These are phyloP conservation scores for Falco biarmicus DNA, from an alignment of 2,797 vertebrate species.

Conservation along the genomic window DNA sequence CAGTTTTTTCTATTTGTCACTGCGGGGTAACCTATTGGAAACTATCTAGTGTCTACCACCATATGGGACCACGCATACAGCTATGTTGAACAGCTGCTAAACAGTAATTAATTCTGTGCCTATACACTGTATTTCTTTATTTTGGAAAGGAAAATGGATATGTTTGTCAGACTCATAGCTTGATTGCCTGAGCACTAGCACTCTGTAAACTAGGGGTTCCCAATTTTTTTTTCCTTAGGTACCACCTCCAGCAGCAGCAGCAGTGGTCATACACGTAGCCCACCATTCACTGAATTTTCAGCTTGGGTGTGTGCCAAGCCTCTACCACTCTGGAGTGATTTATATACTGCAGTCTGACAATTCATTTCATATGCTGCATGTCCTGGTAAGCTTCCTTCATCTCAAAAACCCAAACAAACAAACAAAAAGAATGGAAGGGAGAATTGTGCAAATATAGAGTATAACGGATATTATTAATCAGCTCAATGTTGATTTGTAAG, in stretches of 20 bases:
- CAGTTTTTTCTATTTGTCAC: not conserved
- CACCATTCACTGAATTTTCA: not conserved
- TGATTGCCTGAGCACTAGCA: not conserved
- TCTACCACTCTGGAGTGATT: not conserved
- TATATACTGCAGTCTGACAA: not conserved
- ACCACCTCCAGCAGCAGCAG: not conserved
- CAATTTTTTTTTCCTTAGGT: not conserved
- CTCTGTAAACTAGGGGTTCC: not conserved
- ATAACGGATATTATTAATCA: not conserved
- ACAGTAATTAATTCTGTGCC: not conserved
- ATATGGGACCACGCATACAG: fast-evolving
- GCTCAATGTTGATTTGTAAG: not conserved
- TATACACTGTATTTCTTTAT: not conserved
- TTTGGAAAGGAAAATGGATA: not conserved
- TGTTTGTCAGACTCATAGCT: not conserved
- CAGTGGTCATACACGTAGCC: not conserved
- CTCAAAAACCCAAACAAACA: not conserved
- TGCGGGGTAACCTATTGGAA: not conserved
- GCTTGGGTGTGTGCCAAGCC: not conserved
- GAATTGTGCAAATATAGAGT: not conserved
- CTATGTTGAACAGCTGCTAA: not conserved
- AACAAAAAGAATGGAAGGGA: not conserved
- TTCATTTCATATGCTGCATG: not conserved
- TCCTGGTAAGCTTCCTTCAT: not conserved
- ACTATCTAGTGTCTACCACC: not conserved